Evolutionary conservation across 2,113 vertebrate genomes (phyloP).

Genomic region (Oxygymnocypris stewartii): DNA sequence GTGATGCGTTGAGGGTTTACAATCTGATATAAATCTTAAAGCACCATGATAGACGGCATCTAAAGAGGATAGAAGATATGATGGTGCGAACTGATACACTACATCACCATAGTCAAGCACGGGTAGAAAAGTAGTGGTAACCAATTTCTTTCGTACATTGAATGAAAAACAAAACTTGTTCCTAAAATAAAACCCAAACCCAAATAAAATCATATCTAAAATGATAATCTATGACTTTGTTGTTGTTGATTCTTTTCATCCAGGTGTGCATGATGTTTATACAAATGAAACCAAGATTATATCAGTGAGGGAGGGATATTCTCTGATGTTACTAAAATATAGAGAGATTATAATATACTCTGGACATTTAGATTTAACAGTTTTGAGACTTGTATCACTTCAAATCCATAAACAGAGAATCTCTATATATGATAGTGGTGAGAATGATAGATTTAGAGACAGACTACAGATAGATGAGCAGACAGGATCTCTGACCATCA

Average conservation of each 20-base stretch:
- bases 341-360: neutral
- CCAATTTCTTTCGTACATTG: too few species aligned
- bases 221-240: neutral
- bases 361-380: neutral
- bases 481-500: constrained; percentile 9
- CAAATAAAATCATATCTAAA: too few species aligned
- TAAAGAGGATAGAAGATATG: too few species aligned
- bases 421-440: neutral
- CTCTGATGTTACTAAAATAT: neutral
- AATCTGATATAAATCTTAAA: too few species aligned
- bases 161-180: too few species aligned
- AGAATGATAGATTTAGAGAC: neutral
- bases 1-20: too few species aligned
- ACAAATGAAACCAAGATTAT: neutral
- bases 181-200: too few species aligned
- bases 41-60: too few species aligned
- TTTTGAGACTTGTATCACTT: neutral
- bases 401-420: neutral
- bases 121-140: too few species aligned
- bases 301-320: neutral
- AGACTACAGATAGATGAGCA: neutral
- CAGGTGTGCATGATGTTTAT: neutral
- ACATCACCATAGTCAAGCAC: too few species aligned
- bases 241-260: neutral
- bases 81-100: too few species aligned